Base-by-base conservation (phyloP, 2,888 invertebrate species). In the Scotopteryx bipunctaria region DNA sequence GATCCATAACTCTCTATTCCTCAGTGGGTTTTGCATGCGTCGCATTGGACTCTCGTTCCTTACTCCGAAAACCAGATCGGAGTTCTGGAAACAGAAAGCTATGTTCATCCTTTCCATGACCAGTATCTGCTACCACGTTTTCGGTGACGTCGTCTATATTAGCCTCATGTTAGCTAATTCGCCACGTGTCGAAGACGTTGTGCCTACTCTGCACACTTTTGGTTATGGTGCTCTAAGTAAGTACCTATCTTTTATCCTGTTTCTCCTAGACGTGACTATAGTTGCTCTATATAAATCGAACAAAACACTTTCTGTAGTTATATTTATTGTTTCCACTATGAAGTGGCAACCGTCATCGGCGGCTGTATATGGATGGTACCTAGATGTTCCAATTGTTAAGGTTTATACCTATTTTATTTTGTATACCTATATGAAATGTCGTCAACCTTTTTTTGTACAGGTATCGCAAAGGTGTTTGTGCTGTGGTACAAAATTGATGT, bases 181-280 rank as follows among this genome's bases (percentile, higher is more conserved):
- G 56, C 87, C 89, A 63, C 76, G 77, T 66, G 80, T 90, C 33
- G 88, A 90, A 71, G 81, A 87, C 57, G 83, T 88, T 55, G 87
- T 90, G 54, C 88, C 87, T 63, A 78, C 87, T 69, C 83, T 89
- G 53, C 89, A 89, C 63, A 85, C 84, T 59, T 83, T 86, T 66
- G 89, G 88, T 55, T 90, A 88, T 68, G 88, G 87, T 47, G 71
- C 77, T 66, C 76, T 89, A 67, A 84, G 89, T 89, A 73, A 84
- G 86, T 77, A 68, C 55, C 33, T 51, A 59, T 43, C 19, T 33
- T 38, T 41, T 54, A 53, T 6, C 52, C 44, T n/a, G 46, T 46
- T 55, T 55, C 55, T 38, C 49, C 61, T 64, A 55, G 48, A 55
- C 53, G 43, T 44, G 40, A 27, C 23, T 49, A 23, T 53, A 38